A percentile compares a stretch with the other conserved stretches of the same genome.
Evolutionary conservation across 2,797 vertebrate species (phyloP).

Genomic region (Poeciliopsis infans): DNA sequence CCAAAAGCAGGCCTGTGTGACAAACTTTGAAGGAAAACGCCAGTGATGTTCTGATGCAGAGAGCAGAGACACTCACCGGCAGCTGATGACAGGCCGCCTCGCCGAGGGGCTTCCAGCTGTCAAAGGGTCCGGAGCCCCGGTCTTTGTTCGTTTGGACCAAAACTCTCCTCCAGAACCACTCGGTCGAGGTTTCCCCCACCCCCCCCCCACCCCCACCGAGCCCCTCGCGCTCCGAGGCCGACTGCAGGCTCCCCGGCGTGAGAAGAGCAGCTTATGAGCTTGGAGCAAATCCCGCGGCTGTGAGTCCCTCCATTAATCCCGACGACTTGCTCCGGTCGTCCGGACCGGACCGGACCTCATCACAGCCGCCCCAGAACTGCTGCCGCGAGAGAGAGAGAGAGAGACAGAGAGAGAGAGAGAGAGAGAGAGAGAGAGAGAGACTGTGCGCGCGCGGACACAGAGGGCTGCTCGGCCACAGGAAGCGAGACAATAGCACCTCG

Average conservation of each 20-base stretch:
- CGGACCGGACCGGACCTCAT: not conserved
- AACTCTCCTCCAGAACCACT: not conserved
- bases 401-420: no score
- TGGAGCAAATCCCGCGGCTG: not conserved
- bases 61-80: constrained; percentile 38
- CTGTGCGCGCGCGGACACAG: constrained; percentile 8
- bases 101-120: constrained; percentile 63
- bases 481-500: constrained; percentile 76
- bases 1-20: not conserved
- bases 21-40: not conserved
- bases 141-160: not conserved
- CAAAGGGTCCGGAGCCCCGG: constrained; percentile 41
- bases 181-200: not conserved
- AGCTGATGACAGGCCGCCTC: constrained; percentile 66
- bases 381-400: not conserved
- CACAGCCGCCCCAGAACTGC: not conserved
- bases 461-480: constrained; percentile 62
- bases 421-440: no score
- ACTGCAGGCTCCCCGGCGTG: not conserved
- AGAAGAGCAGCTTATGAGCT: not conserved
- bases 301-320: constrained; percentile 11
- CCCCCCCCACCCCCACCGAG: no score
- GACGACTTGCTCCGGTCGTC: constrained; percentile 6
- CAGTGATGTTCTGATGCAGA: not conserved
- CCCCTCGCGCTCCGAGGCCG: not conserved